A percentile compares a stretch with the other conserved stretches of the same genome.
Evolutionary conservation across 2,888 invertebrate species (phyloP).

Genomic region (Drosophila acutilabella): DNA sequence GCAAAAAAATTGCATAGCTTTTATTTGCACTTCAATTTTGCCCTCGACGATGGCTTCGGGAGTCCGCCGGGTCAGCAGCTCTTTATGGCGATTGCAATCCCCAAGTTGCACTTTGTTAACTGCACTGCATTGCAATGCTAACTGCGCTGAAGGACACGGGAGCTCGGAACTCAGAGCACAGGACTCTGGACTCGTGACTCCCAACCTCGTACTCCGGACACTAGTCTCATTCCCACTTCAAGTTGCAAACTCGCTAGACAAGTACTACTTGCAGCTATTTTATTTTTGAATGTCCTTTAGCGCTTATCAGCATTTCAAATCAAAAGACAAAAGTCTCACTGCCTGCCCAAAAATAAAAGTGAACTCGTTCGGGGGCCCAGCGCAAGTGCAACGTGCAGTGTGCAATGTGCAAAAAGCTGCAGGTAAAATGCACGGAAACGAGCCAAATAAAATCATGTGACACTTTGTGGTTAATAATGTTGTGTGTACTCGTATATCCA

Average conservation of each 20-base stretch:
- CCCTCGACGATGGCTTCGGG: slow-evolving; percentile 48
- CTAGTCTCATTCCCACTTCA: slow-evolving; percentile 5
- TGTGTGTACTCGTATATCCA: slow-evolving; percentile 48
- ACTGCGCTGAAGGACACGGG: slow-evolving; percentile 53
- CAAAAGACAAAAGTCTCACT: slow-evolving; percentile 54
- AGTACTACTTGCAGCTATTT: slow-evolving; percentile 76
- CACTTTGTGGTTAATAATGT: slow-evolving; percentile 81
- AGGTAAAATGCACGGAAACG: slow-evolving; percentile 72
- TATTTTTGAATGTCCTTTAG: slow-evolving; percentile 77
- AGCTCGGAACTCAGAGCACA: slow-evolving; percentile 12
- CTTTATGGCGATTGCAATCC: slow-evolving; percentile 80
- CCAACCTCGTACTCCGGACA: neutral
- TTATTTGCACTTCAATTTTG: slow-evolving; percentile 78
- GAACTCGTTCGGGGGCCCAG: slow-evolving; percentile 2
- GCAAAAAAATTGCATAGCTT: slow-evolving; percentile 66
- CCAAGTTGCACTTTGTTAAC: slow-evolving; percentile 77
- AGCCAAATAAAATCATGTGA: slow-evolving; percentile 79
- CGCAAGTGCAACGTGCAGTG: slow-evolving; percentile 24
- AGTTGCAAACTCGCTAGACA: slow-evolving; percentile 51
- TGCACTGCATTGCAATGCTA: slow-evolving; percentile 77
- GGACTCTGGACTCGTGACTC: slow-evolving; percentile 7
- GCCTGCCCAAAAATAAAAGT: slow-evolving; percentile 62
- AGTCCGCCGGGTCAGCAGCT: slow-evolving; percentile 43
- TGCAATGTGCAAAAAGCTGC: slow-evolving; percentile 55
- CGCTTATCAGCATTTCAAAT: slow-evolving; percentile 73